phyloP scores from a whole-genome alignment of 2,113 vertebrate genomes.

The Turnix velox region DNA sequence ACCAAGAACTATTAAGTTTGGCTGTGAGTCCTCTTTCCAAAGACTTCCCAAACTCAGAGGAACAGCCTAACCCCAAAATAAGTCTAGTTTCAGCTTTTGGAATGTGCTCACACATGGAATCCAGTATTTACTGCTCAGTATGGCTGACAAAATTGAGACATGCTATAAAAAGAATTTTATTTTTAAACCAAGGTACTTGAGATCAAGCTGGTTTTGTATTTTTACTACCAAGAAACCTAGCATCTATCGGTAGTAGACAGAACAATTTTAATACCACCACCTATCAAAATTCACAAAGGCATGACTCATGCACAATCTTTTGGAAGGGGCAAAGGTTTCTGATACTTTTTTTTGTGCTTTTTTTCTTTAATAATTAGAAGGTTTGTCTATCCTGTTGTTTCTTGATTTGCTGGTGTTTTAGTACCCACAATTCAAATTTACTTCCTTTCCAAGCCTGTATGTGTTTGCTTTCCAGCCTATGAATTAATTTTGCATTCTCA shows the following conservation, averaged over 20 bases:
- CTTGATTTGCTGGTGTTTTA: neutral
- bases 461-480: neutral
- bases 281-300: neutral
- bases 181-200: conserved; percentile 35
- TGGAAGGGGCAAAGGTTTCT: neutral
- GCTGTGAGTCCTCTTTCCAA: neutral
- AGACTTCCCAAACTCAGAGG: neutral
- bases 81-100: neutral
- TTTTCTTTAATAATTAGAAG: neutral
- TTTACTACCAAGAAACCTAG: conserved; percentile 4
- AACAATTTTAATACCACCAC: neutral
- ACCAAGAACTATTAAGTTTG: neutral
- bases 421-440: neutral
- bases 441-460: neutral
- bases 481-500: neutral
- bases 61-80: neutral
- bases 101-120: neutral
- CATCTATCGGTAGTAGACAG: neutral
- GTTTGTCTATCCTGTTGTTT: neutral
- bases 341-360: neutral
- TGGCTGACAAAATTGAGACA: neutral
- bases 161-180: conserved; percentile 27
- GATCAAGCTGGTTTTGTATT: neutral
- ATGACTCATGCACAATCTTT: neutral
- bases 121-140: neutral